Conservation (phyloP, 2,888 invertebrate species). For the Parascotia fuliginaria region DNA sequence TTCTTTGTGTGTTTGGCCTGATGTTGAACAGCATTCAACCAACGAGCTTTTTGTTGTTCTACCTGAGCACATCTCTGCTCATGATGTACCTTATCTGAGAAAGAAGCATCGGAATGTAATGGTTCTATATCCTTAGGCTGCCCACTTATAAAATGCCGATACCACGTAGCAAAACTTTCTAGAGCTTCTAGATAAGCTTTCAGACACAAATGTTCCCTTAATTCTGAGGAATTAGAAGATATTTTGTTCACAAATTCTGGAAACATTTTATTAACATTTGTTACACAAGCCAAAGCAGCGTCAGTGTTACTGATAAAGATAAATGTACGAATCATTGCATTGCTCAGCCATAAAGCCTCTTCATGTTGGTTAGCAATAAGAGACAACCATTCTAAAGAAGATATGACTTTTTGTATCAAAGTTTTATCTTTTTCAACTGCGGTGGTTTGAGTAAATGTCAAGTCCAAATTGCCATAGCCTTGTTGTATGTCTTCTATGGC, state of each 20-base stretch:
- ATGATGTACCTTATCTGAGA: slow-evolving; percentile 94
- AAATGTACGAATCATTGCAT: slow-evolving; percentile 94
- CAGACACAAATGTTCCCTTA: slow-evolving; percentile 95
- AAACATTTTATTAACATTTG: slow-evolving; percentile 67
- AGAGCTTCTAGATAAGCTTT: slow-evolving; percentile 95
- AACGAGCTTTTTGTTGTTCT: slow-evolving; percentile 91
- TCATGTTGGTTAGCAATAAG: slow-evolving; percentile 91
- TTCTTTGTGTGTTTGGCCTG: slow-evolving; percentile 92
- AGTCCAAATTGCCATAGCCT: slow-evolving; percentile 79
- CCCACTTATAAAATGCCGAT: slow-evolving; percentile 91
- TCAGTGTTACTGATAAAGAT: slow-evolving; percentile 92
- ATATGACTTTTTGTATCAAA: slow-evolving; percentile 71
- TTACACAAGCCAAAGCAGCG: slow-evolving; percentile 91
- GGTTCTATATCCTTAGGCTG: slow-evolving; percentile 90
- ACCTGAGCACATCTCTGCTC: slow-evolving; percentile 94
- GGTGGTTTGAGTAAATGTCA: slow-evolving; percentile 89
- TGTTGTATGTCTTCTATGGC: slow-evolving; percentile 80
- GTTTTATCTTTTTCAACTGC: slow-evolving; percentile 81
- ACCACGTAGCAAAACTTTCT: slow-evolving; percentile 96
- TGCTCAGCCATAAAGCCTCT: slow-evolving; percentile 95
- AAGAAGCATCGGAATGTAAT: slow-evolving; percentile 87
- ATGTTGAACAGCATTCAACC: slow-evolving; percentile 89
- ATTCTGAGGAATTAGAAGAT: slow-evolving; percentile 69
- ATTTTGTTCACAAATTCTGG: slow-evolving; percentile 70
- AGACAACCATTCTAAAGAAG: slow-evolving; percentile 93